Conservation (phyloP, 2,113 vertebrate species). For the Cyprinus carpio region DNA sequence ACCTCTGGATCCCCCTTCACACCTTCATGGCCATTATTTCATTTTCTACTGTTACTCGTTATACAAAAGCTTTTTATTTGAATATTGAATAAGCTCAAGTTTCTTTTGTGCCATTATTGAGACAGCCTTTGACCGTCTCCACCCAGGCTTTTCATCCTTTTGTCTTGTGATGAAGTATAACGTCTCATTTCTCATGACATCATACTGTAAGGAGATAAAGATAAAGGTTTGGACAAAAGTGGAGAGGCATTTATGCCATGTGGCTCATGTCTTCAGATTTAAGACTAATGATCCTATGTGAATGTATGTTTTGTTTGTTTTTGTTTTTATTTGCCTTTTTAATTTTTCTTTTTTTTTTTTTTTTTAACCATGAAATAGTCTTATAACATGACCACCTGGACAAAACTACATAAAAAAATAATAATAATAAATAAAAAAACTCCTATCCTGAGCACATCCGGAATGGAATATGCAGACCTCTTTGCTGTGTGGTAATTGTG, state of each 20-base stretch:
- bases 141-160: background rate
- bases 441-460: background rate
- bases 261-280: background rate
- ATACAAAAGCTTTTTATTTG: background rate
- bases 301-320: no score
- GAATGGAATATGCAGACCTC: background rate
- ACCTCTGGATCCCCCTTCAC: background rate
- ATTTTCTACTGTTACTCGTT: background rate
- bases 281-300: background rate
- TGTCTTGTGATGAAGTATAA: background rate
- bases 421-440: no score
- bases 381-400: conserved; percentile 1
- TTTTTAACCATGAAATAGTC: background rate
- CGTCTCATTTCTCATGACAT: background rate
- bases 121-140: background rate
- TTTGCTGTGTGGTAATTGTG: conserved; percentile 6
- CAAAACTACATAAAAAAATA: background rate
- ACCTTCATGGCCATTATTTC: background rate
- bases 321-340: no score
- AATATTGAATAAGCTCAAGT: background rate
- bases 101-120: background rate
- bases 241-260: background rate
- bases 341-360: no score
- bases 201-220: background rate
- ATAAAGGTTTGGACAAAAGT: background rate